Evolutionary conservation across 1,140 invertebrate species (phyloP), one percentile per base, ranked within the genome.

Genomic region (Calycopis cecrops): DNA sequence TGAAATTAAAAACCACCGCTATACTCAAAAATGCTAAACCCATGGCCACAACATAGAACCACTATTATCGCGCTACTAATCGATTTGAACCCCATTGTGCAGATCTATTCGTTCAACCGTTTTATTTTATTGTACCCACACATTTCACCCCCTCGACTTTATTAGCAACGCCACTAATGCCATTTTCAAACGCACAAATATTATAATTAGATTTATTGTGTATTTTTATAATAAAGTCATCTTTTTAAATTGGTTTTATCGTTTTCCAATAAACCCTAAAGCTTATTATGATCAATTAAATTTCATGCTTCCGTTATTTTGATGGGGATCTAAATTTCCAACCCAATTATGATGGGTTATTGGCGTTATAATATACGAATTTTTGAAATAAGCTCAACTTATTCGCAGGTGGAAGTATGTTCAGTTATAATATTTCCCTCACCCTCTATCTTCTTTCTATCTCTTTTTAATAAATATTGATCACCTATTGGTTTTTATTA

Each of bases 51-150:
- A 42, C 12, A n/a, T 8, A 9, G 8, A 9, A 52, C 16, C 17
- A 52, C 67, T 64, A 73, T 81, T 80, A 84, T 79, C 70, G 64
- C 71, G 63, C 56, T 67, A 73, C 78, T 83, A 85, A 85, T 85
- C 81, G 78, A 83, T 83, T 82, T 73, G 77, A 81, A 77, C 82
- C 78, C 74, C 62, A 77, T 80, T 77, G 76, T 76, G 64, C 61
- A 66, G 67, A 73, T 71, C 73, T 66, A 65, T 67, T 63, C 69
- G 69, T 77, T 73, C 71, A 72, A 73, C 74, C 77, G 66, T 82
- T 80, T 82, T 77, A 81, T 81, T 85, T 82, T 72, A 82, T 82
- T 81, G 81, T 79, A 67, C 75, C 71, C 72, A 69, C 70, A 76
- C 67, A 61, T 59, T 60, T 66, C 17, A 21, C 17, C 50, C 50